Evolutionary conservation across 2,113 vertebrate species (phyloP), one percentile per base, ranked within the genome.

Genomic region (Scophthalmus maximus): DNA sequence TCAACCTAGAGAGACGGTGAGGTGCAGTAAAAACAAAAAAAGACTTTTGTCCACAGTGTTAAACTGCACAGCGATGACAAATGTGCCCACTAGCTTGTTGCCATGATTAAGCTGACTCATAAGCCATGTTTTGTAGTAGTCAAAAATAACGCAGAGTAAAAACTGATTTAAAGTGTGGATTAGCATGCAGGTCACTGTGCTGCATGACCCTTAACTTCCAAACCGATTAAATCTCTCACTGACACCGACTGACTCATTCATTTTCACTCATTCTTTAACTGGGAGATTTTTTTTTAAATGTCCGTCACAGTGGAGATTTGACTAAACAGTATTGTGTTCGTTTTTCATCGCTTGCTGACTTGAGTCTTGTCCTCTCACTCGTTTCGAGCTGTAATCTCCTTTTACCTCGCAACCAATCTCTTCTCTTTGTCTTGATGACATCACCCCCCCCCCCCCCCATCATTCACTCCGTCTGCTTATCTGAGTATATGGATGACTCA

Each of bases 301-400:
- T 11, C 11, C 4, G 0, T 49, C 47, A 11, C 47, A n/a, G 42
- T 44, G 11, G 12, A 38, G 14, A 38, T 38, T 38, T 15, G 36
- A 38, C n/a, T n/a, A n/a, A n/a, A n/a, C n/a, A n/a, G n/a, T n/a
- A n/a, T n/a, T n/a, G n/a, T n/a, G n/a, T n/a, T n/a, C n/a, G n/a
- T n/a, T n/a, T n/a, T n/a, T n/a, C n/a, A n/a, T n/a, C n/a, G n/a
- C n/a, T n/a, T n/a, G n/a, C n/a, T 36, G 34, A 36, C n/a, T n/a
- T 36, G 34, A 32, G 30, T 36, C 12, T 36, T 0, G 34, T 36
- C 34, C 69, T 36, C 70, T 67, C 36, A n/a, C n/a, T 76, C 20
- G 70, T 63, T 82, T 17, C n/a, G 4, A 88, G 56, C 81, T 81
- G 29, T 84, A 89, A 91, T 90, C 88, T 75, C 10, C 11, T 71